Evolutionary conservation across 2,113 vertebrate genomes (phyloP), one percentile per base, ranked within the genome.

Genomic region (Lota lota): DNA sequence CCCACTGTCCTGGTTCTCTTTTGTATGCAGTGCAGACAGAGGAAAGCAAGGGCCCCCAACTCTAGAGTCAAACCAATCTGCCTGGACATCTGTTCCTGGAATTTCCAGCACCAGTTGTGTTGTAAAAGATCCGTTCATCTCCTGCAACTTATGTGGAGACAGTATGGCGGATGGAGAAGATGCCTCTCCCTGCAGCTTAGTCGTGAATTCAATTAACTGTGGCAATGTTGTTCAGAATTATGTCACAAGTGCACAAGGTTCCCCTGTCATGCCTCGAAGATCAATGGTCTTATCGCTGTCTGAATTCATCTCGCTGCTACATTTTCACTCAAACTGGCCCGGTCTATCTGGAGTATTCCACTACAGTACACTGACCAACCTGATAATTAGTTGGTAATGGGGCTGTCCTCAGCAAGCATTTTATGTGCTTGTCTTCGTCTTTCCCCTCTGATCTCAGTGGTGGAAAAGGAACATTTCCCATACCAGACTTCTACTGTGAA

Each of bases 131-230:
- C 75, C 40, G 28, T n/a, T 36, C 60, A 66, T 66, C 64, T 66
- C 61, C 33, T 70, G 58, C 64, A 78, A 74, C 79, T 79, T 77
- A 78, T 86, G 79, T 86, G 80, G 79, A 87, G 88, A 87, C 86
- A 80, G 83, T 63, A 28, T 70, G 68, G 71, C 50, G 78, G 79
- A 86, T 85, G 80, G 84, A 87, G 79, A 69, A 66, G 74, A 67
- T 61, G 72, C 73, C 78, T 81, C 78, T 82, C 80, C 82, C 72
- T 67, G 61, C 64, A 74, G 83, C 80, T 89, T 86, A 85, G 78
- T 61, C 62, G 22, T 53, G 83, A 87, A 86, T 88, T 84, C 73
- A 91, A 90, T 88, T 85, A 89, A 79, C 84, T 83, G 83, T 88
- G 85, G 74, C 87, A 76, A 79, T 85, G 84, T 77, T 84, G 80